phyloP scores from a whole-genome alignment of 2,888 invertebrate species.

The Lepidochrysops patricia region DNA sequence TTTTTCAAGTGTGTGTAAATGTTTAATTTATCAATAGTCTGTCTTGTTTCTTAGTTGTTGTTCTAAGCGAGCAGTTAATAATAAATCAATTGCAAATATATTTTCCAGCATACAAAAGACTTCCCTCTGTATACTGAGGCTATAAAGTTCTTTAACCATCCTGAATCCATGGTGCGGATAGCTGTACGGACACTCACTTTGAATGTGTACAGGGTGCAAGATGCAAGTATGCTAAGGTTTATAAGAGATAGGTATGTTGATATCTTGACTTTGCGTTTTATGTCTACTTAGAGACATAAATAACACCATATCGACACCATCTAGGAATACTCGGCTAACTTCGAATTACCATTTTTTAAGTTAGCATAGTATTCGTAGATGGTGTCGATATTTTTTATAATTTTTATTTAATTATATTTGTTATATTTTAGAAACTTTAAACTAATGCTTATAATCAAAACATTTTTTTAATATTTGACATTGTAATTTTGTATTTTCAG shows the following conservation, averaged over 20 bases:
- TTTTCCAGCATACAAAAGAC: constrained; percentile 92
- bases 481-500: constrained; percentile 42
- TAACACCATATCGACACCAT: background rate
- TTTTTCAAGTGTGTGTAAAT: no score
- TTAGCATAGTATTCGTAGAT: no score
- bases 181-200: constrained; percentile 97
- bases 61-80: no score
- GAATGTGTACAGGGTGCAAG: constrained; percentile 96
- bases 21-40: no score
- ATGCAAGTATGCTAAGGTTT: constrained; percentile 95
- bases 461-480: no score
- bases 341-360: no score
- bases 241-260: constrained; percentile 84
- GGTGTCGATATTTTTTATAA: background rate
- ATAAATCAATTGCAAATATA: constrained; percentile 11
- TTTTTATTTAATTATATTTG: no score
- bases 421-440: no score
- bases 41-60: no score
- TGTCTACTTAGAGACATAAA: background rate
- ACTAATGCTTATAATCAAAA: no score
- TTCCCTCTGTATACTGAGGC: constrained; percentile 99
- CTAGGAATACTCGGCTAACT: no score
- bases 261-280: constrained; percentile 11
- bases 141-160: constrained; percentile 99
- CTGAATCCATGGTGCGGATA: constrained; percentile 98